Evolutionary conservation across 2,888 invertebrate species (phyloP), one percentile per base, ranked within the genome.

Genomic region (Gymnoscelis rufifasciata): DNA sequence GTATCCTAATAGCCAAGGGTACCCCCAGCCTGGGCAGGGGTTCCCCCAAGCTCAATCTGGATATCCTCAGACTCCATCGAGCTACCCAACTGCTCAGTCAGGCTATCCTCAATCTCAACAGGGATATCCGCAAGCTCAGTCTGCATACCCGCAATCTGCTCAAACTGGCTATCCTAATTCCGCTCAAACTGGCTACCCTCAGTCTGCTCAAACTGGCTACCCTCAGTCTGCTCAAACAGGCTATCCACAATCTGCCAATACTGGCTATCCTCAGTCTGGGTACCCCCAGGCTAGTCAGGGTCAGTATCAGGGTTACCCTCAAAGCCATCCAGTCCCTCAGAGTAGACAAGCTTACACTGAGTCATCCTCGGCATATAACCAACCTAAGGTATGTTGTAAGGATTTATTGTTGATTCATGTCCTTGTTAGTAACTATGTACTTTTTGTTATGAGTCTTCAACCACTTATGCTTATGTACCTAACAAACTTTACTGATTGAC

Each of bases 371-470:
- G 66, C 66, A 52, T 65, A 66, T 56, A 62, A 51, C 40, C 62
- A 54, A 52, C 69, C 66, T 40, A 68, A 84, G 84, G 86, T 83
- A 83, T 59, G 78, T 77, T 66, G 33, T 35, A 35, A n/a, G 8
- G n/a, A 1, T 1, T 1, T 13, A 11, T 35, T 35, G 33, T 14
- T n/a, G 39, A 23, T 37, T 37, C 19, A 28, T 19, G 10, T 35
- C 15, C 2, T 19, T 19, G 4, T 11, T 19, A 1, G n/a, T 11
- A 0, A 35, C 6, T 15, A 4, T 10, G 15, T 23, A 10, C 19
- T 7, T 35, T 35, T 7, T 6, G 7, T 26, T 19, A 3, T 19
- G 19, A 3, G 19, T 19, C 3, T 19, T 19, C 19, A n/a, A n/a
- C n/a, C n/a, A n/a, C 5, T 19, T 3, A 19, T 19, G 19, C 19